These are phyloP conservation scores for Malacosoma neustria DNA, from an alignment of 2,888 invertebrate genomes.

Conservation along the genomic window DNA sequence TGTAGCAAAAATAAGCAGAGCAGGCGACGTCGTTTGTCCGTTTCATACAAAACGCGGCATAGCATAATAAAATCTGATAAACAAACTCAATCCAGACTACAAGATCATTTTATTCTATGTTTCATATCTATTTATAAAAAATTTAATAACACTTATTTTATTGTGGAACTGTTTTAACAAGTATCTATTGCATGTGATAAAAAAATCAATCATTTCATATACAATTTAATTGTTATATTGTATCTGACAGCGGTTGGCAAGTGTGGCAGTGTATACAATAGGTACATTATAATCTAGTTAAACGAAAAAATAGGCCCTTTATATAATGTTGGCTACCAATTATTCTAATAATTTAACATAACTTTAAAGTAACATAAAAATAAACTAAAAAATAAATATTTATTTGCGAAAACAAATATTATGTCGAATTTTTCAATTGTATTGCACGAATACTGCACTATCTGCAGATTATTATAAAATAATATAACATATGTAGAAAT, in stretches of 20 bases:
- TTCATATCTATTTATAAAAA: constrained; percentile 64
- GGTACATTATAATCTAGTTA: constrained; percentile 31
- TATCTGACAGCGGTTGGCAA: constrained; percentile 67
- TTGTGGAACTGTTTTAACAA: constrained; percentile 67
- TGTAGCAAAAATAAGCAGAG: constrained; percentile 64
- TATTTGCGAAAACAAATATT: constrained; percentile 6
- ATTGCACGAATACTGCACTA: constrained; percentile 64
- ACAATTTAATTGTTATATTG: constrained; percentile 21
- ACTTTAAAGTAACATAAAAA: constrained; percentile 33
- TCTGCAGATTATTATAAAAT: constrained; percentile 33
- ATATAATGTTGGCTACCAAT: constrained; percentile 67
- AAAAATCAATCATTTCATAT: constrained; percentile 32
- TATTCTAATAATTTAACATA: constrained; percentile 41
- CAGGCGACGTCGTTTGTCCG: constrained; percentile 42
- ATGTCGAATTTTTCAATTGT: constrained; percentile 48
- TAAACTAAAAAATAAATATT: constrained; percentile 51
- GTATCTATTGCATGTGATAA: constrained; percentile 60
- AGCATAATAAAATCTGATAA: constrained; percentile 64
- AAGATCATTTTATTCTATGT: constrained; percentile 70
- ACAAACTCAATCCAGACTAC: constrained; percentile 72
- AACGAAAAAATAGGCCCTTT: constrained; percentile 55
- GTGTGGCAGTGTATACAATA: constrained; percentile 56
- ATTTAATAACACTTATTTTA: constrained; percentile 73
- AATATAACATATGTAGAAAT: constrained; percentile 30
- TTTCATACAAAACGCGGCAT: constrained; percentile 35